Base-by-base conservation (phyloP, 2,797 vertebrate genomes). In the Limnodromus scolopaceus region DNA sequence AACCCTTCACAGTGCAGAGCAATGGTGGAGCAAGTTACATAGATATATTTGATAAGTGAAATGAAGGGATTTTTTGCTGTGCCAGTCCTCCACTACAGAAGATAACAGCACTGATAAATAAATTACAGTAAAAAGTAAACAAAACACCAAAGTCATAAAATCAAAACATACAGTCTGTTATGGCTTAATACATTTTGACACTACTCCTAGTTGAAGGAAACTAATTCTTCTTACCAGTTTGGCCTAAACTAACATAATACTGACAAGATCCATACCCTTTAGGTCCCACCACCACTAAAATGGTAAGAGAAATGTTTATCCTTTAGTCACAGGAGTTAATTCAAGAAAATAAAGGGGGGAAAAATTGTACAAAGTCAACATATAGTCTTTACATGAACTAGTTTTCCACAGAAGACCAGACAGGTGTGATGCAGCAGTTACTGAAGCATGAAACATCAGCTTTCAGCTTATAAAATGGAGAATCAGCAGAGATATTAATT, bases 241-340 rank as follows among this genome's bases (percentile, higher is more conserved):
- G 17, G 51, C 30, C 46, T 39, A 92, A 81, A 36, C 3, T 24
- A 46, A 32, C 16, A 24, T 3, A 53, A 16, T 3, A 11, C 58
- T 63, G 63, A 36, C 30, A 45, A 70, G 49, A 79, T 9, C 5
- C n/a, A 45, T 18, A 25, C 5, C 4, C 34, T 66, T 64, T 27
- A 74, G 23, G 4, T 7, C 9, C 16, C 55, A 8, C 1, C 24
- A 11, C 5, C 32, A 19, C n/a, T n/a, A 36, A 60, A 65, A 54
- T 1, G 4, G 7, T 1, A 66, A 2, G 5, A 69, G 4, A 55
- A 49, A 22, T 1, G 2, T 17, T 75, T 28, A 63, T 41, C 19
- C 49, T 63, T 84, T 13, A 58, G 1, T 23, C 13, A 25, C 2
- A 28, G 0, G 0, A 72, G 15, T 55, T 55, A 81, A 81, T 16